Percentiles rank a stretch among this genome's conserved stretches.
Conservation (phyloP, 2,113 vertebrate species). For the Dipodomys spectabilis region DNA sequence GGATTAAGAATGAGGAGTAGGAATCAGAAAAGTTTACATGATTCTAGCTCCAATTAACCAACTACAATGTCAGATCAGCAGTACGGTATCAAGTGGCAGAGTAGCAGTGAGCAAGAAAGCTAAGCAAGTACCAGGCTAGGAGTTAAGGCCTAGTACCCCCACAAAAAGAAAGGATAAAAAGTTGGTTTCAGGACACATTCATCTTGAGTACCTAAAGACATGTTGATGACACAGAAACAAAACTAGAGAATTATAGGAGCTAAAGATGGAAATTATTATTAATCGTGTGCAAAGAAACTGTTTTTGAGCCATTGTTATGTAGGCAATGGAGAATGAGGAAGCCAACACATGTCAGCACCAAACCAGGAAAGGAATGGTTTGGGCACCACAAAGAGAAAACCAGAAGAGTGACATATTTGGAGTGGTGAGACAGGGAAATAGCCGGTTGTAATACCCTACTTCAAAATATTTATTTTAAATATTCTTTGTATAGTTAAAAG, state of each 20-base stretch:
- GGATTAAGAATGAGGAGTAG: background rate
- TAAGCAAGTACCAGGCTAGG: too few species aligned
- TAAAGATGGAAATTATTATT: background rate
- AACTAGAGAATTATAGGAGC: background rate
- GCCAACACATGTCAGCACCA: background rate
- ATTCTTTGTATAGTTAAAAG: background rate
- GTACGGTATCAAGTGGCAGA: too few species aligned
- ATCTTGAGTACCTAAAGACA: background rate
- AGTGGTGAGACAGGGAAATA: background rate
- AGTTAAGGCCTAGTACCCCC: too few species aligned
- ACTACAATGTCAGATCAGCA: too few species aligned
- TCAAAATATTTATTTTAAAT: conserved; percentile 4
- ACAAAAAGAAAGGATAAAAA: too few species aligned
- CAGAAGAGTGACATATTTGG: background rate
- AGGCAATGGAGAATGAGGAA: background rate
- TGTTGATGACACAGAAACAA: background rate
- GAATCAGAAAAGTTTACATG: background rate
- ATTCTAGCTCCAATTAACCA: too few species aligned
- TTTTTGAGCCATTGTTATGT: background rate
- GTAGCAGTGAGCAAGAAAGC: too few species aligned
- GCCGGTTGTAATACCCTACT: background rate
- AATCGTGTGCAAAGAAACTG: background rate
- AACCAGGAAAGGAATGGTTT: background rate
- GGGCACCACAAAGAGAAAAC: background rate
- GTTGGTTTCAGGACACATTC: background rate